Evolutionary conservation across 1,140 invertebrate species (phyloP), one percentile per base, ranked within the genome.

Genomic region (Sarcophaga peregrina): DNA sequence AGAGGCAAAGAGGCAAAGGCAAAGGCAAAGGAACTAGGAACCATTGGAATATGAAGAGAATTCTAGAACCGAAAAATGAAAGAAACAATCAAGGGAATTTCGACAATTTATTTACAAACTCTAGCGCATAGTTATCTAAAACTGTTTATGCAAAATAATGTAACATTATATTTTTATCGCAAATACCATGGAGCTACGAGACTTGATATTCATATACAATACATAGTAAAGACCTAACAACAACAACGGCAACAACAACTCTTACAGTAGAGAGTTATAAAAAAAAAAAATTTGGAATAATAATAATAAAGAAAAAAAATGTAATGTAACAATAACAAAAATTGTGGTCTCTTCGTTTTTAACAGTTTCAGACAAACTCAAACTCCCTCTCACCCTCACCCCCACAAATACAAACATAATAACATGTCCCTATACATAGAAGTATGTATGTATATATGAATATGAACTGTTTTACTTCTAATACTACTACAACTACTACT

Each of bases 91-190:
- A 78, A 50, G 75, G 48, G 75, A 78, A 78, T 78, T 78, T 78
- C 75, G 75, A 78, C 75, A 78, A 78, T 78, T 78, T 78, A 78
- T 78, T 78, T 78, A 78, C 75, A 78, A 78, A 78, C 75, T 78
- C 75, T 50, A 78, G 75, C 75, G 75, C 75, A 78, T 78, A 78
- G 75, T 78, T 78, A 78, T 78, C 75, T 78, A 78, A 78, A 78
- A 78, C 75, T 78, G 75, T 78, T 78, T 78, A 78, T 78, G 75
- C 47, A 78, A 78, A 78, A 78, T 78, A 78, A 78, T 78, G 75
- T 78, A 50, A 78, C 75, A 78, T 78, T 78, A 78, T 78, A 78
- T 78, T 78, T 78, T 78, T 78, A 78, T 78, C 75, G 75, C 75
- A 78, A 78, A 78, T 50, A 78, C 47, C 75, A 78, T 50, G 50